A percentile compares a stretch with the other conserved stretches of the same genome.
phyloP scores from a whole-genome alignment of 2,113 vertebrate species.

The Pipa parva region DNA sequence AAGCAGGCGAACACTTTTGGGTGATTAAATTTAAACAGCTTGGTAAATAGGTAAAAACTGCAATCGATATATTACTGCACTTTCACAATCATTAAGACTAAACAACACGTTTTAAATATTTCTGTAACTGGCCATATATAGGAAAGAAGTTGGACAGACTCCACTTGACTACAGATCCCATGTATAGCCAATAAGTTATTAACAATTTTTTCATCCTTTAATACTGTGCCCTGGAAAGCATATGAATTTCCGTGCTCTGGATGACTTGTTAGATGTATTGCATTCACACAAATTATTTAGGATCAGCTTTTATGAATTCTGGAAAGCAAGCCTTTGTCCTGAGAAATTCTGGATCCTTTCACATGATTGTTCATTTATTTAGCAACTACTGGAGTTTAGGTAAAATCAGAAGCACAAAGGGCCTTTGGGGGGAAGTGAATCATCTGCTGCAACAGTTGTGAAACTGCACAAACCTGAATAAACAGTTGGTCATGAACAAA shows the following conservation, averaged over 20 bases:
- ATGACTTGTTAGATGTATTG: neutral
- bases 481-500: no score
- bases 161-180: no score
- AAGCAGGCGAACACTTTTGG: no score
- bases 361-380: constrained; percentile 7
- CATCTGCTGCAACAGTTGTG: constrained; percentile 6
- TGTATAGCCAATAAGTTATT: no score
- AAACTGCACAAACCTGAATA: no score
- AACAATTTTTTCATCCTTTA: neutral
- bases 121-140: no score
- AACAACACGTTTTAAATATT: no score
- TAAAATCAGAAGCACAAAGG: constrained; percentile 13
- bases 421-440: constrained; percentile 6
- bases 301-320: neutral
- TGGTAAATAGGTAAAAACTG: no score
- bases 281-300: neutral
- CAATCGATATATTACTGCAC: no score
- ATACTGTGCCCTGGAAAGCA: neutral
- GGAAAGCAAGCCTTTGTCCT: neutral
- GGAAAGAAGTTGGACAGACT: no score
- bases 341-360: constrained; percentile 5
- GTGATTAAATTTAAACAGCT: no score
- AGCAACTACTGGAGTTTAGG: neutral
- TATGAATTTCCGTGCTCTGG: neutral
- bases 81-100: no score